Conservation (phyloP, 2,797 vertebrate genomes). For the Anas acuta region DNA sequence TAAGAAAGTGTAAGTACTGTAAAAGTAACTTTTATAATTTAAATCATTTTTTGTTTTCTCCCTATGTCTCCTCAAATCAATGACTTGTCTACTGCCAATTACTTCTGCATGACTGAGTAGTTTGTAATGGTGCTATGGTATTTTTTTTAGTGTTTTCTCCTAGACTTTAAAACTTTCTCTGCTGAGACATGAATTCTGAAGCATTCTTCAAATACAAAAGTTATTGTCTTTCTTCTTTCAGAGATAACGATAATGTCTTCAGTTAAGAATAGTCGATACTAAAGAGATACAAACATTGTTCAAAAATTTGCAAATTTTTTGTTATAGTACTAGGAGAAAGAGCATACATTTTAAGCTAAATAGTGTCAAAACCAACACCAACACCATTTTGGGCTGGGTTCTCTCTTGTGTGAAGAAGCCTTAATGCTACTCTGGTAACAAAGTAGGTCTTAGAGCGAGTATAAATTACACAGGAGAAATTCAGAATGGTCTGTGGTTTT, state of each 20-base stretch:
- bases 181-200: not conserved
- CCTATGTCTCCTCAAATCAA: not conserved
- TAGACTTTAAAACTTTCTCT: not conserved
- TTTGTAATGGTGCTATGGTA: not conserved
- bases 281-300: not conserved
- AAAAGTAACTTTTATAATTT: not conserved
- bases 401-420: not conserved
- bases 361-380: not conserved
- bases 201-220: not conserved
- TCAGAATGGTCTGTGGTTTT: not conserved
- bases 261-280: not conserved
- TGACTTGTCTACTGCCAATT: not conserved
- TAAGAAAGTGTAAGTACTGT: not conserved
- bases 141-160: not conserved
- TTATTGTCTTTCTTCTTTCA: not conserved
- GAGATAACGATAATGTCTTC: not conserved
- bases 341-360: not conserved
- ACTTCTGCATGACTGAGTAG: not conserved
- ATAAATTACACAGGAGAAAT: not conserved
- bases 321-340: not conserved
- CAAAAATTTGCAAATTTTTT: not conserved
- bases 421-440: not conserved
- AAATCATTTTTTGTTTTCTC: not conserved
- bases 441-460: not conserved
- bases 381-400: not conserved